Evolutionary conservation across 2,797 vertebrate genomes (phyloP).

Genomic region (Sebastes wilsoni): DNA sequence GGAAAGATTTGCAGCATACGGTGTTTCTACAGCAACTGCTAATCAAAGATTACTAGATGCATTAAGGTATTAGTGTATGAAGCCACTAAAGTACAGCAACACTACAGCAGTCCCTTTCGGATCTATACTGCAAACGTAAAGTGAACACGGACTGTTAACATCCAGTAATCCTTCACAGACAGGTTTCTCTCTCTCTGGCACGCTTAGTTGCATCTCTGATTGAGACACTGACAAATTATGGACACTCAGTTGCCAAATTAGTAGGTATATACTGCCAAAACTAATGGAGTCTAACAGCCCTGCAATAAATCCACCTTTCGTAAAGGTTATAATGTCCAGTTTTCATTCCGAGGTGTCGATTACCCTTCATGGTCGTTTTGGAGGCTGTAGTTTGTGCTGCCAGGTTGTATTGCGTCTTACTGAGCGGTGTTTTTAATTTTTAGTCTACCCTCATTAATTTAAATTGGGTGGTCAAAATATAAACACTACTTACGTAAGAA

Average conservation of each 20-base stretch:
- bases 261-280: not conserved
- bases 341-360: not conserved
- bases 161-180: not conserved
- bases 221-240: not conserved
- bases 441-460: not conserved
- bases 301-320: not conserved
- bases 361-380: not conserved
- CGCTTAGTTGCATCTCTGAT: not conserved
- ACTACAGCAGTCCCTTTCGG: not conserved
- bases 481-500: not conserved
- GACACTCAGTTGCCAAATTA: not conserved
- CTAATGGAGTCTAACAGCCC: not conserved
- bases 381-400: not conserved
- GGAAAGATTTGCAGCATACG: conserved; percentile 24
- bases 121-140: not conserved
- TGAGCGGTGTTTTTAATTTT: not conserved
- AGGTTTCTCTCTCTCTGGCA: not conserved
- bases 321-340: not conserved
- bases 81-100: not conserved
- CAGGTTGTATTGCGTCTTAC: not conserved
- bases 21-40: conserved; percentile 9
- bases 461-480: not conserved
- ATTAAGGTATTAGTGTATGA: not conserved
- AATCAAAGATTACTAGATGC: conserved; percentile 25
- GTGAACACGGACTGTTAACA: not conserved